phyloP scores from a whole-genome alignment of 2,797 vertebrate species.

The Rhinatrema bivittatum region DNA sequence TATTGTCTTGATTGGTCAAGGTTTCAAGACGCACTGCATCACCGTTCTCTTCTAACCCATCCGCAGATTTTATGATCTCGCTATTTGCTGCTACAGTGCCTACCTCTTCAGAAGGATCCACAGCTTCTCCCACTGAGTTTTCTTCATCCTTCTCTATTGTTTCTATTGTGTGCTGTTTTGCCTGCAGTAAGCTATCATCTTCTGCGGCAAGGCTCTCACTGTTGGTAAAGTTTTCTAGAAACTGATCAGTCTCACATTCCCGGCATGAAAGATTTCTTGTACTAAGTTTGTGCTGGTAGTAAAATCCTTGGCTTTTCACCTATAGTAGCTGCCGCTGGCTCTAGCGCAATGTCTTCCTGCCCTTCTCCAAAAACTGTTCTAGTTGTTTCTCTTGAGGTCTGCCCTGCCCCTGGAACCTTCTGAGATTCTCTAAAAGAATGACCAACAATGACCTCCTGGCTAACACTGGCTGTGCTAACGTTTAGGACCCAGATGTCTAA shows the following conservation, averaged over 20 bases:
- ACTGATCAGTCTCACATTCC: slow-evolving; percentile 44
- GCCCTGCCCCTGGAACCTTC: slow-evolving; percentile 36
- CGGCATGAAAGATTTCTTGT: slow-evolving; percentile 49
- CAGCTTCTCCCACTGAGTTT: slow-evolving; percentile 36
- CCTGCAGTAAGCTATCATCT: slow-evolving; percentile 33
- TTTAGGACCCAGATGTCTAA: slow-evolving; percentile 72
- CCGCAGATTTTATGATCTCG: slow-evolving; percentile 31
- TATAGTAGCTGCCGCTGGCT: slow-evolving; percentile 32
- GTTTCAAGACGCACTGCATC: slow-evolving; percentile 16
- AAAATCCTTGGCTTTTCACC: slow-evolving; percentile 17
- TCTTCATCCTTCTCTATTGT: slow-evolving; percentile 28
- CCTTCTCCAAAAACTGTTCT: slow-evolving; percentile 23
- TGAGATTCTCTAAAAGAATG: slow-evolving; percentile 39
- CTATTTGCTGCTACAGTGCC: slow-evolving; percentile 31
- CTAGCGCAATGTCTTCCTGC: slow-evolving; percentile 24
- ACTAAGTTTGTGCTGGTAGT: slow-evolving; percentile 36
- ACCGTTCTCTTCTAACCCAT: slow-evolving; percentile 36
- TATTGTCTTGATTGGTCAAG: slow-evolving; percentile 17
- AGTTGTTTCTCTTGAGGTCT: slow-evolving; percentile 12
- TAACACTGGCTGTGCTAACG: slow-evolving; percentile 56
- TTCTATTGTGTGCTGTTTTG: slow-evolving; percentile 32
- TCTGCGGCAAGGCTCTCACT: slow-evolving; percentile 38
- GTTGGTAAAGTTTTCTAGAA: slow-evolving; percentile 36
- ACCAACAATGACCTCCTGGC: slow-evolving; percentile 38
- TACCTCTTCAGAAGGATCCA: slow-evolving; percentile 53